Conservation (phyloP, 2,113 vertebrate genomes). For the Pomatostomus ruficeps region DNA sequence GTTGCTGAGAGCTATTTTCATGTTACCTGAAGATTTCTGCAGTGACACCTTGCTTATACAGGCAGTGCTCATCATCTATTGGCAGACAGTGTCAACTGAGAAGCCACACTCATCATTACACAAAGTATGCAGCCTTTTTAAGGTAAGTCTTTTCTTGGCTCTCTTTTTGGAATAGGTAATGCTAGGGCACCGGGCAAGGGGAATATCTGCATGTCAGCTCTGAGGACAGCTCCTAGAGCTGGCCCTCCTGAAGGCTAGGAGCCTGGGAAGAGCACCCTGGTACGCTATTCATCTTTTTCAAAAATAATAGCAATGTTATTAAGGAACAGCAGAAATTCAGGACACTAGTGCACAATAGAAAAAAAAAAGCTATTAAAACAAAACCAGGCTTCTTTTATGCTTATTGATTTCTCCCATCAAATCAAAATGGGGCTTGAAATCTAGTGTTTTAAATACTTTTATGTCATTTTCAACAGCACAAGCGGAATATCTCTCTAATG, state of each 20-base stretch:
- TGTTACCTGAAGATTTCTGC: constrained; percentile 4
- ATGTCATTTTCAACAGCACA: background rate
- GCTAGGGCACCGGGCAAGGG: background rate
- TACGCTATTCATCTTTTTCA: background rate
- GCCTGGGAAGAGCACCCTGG: accelerated
- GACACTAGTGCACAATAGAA: background rate
- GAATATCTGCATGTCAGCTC: background rate
- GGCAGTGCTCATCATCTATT: background rate
- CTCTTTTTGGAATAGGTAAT: background rate
- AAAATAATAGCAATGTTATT: background rate
- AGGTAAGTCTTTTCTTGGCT: background rate
- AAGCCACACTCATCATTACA: background rate
- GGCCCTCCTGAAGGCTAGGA: accelerated
- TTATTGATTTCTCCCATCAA: background rate
- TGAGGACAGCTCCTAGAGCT: background rate
- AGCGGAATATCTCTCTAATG: background rate
- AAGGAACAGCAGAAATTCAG: background rate
- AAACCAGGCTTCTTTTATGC: background rate
- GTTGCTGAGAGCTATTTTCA: background rate
- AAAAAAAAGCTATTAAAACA: background rate
- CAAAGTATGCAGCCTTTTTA: background rate
- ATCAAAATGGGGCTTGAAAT: background rate
- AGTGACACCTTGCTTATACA: background rate
- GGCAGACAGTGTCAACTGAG: background rate
- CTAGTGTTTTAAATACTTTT: background rate